Conservation (phyloP, 2,888 invertebrate genomes). For the Euplexia lucipara region DNA sequence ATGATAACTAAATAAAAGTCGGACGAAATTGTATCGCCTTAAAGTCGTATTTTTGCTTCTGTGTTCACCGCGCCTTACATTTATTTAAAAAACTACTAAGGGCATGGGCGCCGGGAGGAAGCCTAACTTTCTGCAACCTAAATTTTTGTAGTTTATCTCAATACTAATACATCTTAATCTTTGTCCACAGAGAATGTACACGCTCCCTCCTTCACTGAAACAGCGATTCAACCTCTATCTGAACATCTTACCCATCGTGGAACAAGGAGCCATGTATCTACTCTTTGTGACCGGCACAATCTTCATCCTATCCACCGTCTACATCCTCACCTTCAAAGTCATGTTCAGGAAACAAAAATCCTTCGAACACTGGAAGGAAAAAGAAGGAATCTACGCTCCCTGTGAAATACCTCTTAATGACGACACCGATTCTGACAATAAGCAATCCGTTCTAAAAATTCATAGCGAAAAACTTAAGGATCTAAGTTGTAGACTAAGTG, state of each 20-base stretch:
- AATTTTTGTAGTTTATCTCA: no score
- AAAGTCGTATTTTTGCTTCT: no score
- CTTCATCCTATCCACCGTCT: conserved; percentile 88
- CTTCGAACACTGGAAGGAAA: conserved; percentile 67
- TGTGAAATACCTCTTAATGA: conserved; percentile 82
- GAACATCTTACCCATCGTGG: conserved; percentile 93
- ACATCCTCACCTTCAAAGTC: conserved; percentile 85
- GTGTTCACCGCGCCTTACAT: no score
- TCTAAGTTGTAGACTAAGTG: conserved; percentile 76
- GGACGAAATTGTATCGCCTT: no score
- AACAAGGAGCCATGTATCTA: conserved; percentile 90
- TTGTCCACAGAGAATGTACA: conserved; percentile 92
- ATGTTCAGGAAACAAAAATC: conserved; percentile 74
- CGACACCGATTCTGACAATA: conserved; percentile 75
- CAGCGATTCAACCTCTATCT: conserved; percentile 94
- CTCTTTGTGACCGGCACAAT: conserved; percentile 88
- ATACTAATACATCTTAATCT: conserved; percentile 24
- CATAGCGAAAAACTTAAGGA: conserved; percentile 80
- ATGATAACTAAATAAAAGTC: no score
- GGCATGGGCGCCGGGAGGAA: no score
- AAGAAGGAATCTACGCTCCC: conserved; percentile 78
- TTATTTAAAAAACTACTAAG: no score
- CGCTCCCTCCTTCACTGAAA: conserved; percentile 92
- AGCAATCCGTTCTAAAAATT: conserved; percentile 53
- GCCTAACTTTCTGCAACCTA: no score